Conservation (phyloP, 2,113 vertebrate species). For the Nycticebus coucang region DNA sequence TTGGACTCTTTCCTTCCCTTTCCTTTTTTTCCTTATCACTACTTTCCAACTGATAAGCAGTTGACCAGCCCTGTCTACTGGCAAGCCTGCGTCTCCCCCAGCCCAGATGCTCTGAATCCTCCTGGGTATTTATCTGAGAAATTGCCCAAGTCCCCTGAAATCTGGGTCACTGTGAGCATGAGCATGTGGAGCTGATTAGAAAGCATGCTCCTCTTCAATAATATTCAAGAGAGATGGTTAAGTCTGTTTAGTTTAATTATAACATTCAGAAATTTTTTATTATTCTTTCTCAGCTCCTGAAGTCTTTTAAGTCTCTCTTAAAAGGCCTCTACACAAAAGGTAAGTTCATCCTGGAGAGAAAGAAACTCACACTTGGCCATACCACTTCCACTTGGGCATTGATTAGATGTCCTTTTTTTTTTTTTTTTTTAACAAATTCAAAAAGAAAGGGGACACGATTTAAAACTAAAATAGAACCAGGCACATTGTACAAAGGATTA, state of each 20-base stretch:
- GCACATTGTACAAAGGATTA: constrained; percentile 89
- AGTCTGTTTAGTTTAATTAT: constrained; percentile 78
- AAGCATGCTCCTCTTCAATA: constrained; percentile 57
- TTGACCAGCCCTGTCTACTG: not conserved
- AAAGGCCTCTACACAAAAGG: constrained; percentile 83
- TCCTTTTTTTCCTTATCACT: not conserved
- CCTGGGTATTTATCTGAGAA: constrained; percentile 52
- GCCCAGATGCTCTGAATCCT: constrained; percentile 68
- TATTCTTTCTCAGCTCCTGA: constrained; percentile 79
- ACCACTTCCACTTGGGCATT: constrained; percentile 85
- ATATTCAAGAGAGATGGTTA: constrained; percentile 68
- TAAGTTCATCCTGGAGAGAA: constrained; percentile 83
- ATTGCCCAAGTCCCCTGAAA: constrained; percentile 69
- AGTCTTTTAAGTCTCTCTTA: constrained; percentile 81
- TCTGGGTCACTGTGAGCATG: constrained; percentile 79
- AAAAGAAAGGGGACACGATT: constrained; percentile 87
- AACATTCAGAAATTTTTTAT: constrained; percentile 73
- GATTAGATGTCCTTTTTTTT: constrained; percentile 83
- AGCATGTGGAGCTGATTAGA: not conserved
- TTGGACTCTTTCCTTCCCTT: not conserved
- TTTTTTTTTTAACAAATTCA: constrained; percentile 82
- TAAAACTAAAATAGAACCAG: constrained; percentile 90
- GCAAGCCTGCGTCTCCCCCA: constrained; percentile 58
- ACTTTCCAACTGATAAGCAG: not conserved
- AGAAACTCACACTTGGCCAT: constrained; percentile 81